A percentile compares a stretch with the other conserved stretches of the same genome.
Conservation (phyloP, 2,113 vertebrate species). For the Clupea harengus region DNA sequence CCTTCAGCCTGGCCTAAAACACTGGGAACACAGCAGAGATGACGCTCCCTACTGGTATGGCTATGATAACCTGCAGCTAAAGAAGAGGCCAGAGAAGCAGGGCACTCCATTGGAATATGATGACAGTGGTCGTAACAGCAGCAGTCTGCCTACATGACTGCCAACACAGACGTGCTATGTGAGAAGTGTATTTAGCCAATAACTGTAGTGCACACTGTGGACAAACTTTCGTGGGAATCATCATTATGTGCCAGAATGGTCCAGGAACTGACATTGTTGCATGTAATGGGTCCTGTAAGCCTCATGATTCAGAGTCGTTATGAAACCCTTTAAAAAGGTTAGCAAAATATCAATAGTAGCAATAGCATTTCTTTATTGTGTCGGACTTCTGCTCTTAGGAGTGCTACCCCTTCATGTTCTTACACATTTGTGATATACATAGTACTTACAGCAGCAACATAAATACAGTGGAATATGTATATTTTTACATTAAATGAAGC, state of each 20-base stretch:
- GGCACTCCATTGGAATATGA: conserved; percentile 29
- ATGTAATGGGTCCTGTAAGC: not conserved
- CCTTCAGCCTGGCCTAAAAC: conserved; percentile 60
- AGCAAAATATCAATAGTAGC: not conserved
- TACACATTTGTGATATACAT: not conserved
- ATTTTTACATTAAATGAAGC: not conserved
- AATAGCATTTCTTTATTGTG: not conserved
- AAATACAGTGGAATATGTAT: not conserved
- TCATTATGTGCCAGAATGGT: not conserved
- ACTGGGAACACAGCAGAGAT: conserved; percentile 67
- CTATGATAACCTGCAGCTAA: conserved; percentile 40
- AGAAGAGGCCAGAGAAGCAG: conserved; percentile 38
- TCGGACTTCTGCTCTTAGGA: not conserved
- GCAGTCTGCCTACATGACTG: not conserved
- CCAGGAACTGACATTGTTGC: not conserved
- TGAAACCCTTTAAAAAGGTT: not conserved
- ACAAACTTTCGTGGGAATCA: not conserved
- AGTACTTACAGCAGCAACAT: not conserved
- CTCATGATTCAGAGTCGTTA: not conserved
- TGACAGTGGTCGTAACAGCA: conserved; percentile 2
- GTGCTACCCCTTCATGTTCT: not conserved
- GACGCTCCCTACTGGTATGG: conserved; percentile 68
- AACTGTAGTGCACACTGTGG: not conserved
- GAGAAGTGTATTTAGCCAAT: too few relatives aligned
- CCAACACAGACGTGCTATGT: not conserved